Evolutionary conservation across 1,140 invertebrate genomes (phyloP).

Genomic region (Spodoptera frugiperda): DNA sequence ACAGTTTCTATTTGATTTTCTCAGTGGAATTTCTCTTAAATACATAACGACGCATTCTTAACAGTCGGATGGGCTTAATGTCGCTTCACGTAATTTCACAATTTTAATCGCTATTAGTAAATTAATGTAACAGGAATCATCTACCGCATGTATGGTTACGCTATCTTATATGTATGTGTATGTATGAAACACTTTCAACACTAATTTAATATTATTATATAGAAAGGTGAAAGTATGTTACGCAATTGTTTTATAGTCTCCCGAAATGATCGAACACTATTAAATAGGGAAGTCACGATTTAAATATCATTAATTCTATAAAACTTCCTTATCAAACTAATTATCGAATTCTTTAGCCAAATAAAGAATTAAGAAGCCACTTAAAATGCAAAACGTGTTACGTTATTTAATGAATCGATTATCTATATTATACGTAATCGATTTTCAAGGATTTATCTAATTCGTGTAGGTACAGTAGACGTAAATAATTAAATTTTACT

Average conservation of each 20-base stretch:
- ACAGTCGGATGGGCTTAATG: slow-evolving; percentile 18
- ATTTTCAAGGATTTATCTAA: background rate
- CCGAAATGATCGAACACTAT: slow-evolving; percentile 27
- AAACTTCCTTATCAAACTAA: slow-evolving; percentile 5
- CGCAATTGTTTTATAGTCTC: slow-evolving; percentile 44
- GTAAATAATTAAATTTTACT: slow-evolving; percentile 2
- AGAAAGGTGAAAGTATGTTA: slow-evolving; percentile 53
- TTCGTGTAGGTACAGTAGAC: background rate
- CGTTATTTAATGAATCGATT: slow-evolving; percentile 8
- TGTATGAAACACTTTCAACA: slow-evolving; percentile 42
- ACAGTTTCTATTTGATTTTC: slow-evolving; percentile 37
- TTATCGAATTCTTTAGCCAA: slow-evolving; percentile 12
- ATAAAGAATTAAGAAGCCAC: background rate
- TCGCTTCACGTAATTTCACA: background rate
- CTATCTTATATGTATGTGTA: background rate
- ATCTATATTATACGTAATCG: background rate
- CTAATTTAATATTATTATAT: slow-evolving; percentile 42
- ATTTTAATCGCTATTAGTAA: background rate
- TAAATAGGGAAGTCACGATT: slow-evolving; percentile 30
- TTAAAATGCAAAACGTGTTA: slow-evolving; percentile 7
- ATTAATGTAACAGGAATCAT: background rate
- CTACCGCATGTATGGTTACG: background rate
- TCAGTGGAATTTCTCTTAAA: slow-evolving; percentile 27
- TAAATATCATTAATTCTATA: slow-evolving; percentile 10
- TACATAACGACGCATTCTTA: slow-evolving; percentile 24